Evolutionary conservation across 2,888 invertebrate species (phyloP).

Genomic region (Mimachlamys varia): DNA sequence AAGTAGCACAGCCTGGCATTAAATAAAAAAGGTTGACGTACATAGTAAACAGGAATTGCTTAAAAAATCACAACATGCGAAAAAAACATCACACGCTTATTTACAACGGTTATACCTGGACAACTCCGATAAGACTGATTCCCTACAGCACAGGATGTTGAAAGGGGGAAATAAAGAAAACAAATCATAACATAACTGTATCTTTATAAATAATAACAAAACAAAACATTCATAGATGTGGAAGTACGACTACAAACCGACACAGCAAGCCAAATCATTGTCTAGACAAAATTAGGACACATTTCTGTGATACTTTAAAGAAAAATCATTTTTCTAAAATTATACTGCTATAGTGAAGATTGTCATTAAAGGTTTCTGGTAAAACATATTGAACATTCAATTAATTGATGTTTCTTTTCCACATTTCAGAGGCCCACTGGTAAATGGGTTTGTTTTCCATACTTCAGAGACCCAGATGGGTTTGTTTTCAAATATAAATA

Average conservation of each 20-base stretch:
- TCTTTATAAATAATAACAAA: slow-evolving; percentile 36
- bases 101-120: slow-evolving; percentile 85
- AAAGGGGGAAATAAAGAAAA: slow-evolving; percentile 40
- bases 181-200: slow-evolving; percentile 22
- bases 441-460: neutral
- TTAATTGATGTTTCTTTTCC: neutral
- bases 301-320: neutral
- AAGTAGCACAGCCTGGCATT: slow-evolving; percentile 19
- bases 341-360: neutral
- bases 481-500: neutral
- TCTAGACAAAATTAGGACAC: neutral
- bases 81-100: slow-evolving; percentile 29
- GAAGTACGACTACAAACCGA: slow-evolving; percentile 28
- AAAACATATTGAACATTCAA: too few species aligned
- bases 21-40: neutral
- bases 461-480: neutral
- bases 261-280: neutral
- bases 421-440: neutral
- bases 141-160: slow-evolving; percentile 82
- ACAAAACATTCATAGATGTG: slow-evolving; percentile 38
- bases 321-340: neutral
- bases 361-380: neutral
- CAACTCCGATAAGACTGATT: slow-evolving; percentile 96
- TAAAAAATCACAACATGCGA: neutral
- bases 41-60: neutral